A percentile compares a stretch with the other conserved stretches of the same genome.
Evolutionary conservation across 2,113 vertebrate species (phyloP).

Genomic region (Syngnathus typhle): DNA sequence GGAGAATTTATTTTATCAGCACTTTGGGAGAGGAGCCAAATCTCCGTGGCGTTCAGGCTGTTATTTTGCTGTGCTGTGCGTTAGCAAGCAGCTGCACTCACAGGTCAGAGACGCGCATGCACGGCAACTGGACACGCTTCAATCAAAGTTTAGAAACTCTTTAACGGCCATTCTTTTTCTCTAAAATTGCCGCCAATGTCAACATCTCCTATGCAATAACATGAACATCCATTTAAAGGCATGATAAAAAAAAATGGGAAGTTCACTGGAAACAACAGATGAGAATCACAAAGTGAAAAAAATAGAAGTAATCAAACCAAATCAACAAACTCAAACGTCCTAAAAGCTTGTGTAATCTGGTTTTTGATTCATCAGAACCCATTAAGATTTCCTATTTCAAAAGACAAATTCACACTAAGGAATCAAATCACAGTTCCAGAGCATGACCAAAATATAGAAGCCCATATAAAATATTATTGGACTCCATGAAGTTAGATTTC

Average conservation of each 20-base stretch:
- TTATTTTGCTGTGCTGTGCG: slow-evolving; percentile 48
- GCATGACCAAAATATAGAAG: too few relatives aligned
- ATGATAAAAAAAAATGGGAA: slow-evolving; percentile 1
- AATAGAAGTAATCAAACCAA: background rate
- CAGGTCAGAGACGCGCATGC: slow-evolving; percentile 13
- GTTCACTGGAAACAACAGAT: slow-evolving; percentile 4
- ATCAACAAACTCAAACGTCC: background rate
- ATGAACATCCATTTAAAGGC: slow-evolving; percentile 5
- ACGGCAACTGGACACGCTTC: slow-evolving; percentile 1
- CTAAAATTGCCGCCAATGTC: slow-evolving; percentile 2
- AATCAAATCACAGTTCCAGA: background rate
- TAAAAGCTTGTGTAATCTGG: background rate
- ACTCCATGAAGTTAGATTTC: too few relatives aligned
- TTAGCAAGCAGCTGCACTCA: slow-evolving; percentile 34
- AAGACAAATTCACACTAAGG: background rate
- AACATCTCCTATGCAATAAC: slow-evolving; percentile 12
- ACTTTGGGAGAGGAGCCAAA: slow-evolving; percentile 41
- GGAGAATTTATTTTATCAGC: slow-evolving; percentile 61
- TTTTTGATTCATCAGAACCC: background rate
- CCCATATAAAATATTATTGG: too few relatives aligned
- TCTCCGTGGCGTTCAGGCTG: slow-evolving; percentile 32
- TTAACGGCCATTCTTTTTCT: slow-evolving; percentile 24
- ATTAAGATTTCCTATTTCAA: background rate
- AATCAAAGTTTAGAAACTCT: slow-evolving; percentile 9
- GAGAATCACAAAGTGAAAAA: background rate